phyloP scores from a whole-genome alignment of 2,113 vertebrate species.

The Probosciger aterrimus region DNA sequence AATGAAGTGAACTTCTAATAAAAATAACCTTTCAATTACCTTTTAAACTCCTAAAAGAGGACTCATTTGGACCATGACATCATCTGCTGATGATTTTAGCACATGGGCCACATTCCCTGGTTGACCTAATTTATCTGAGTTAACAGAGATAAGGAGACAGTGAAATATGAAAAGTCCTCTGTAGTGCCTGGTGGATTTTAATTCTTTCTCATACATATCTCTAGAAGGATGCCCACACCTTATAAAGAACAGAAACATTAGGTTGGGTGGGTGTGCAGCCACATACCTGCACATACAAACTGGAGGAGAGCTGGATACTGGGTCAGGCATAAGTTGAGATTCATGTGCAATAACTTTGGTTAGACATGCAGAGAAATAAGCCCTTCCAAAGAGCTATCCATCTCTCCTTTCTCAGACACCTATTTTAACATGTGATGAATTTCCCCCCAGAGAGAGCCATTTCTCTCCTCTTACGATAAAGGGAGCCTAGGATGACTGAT shows the following conservation, averaged over 20 bases:
- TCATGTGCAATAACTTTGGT: neutral
- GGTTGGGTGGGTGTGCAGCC: neutral
- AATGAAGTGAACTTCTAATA: slow-evolving; percentile 65
- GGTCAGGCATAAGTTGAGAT: neutral
- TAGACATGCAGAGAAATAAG: neutral
- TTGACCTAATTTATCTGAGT: slow-evolving; percentile 60
- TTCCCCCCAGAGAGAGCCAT: neutral
- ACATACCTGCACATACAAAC: neutral
- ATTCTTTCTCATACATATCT: neutral
- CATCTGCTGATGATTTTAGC: slow-evolving; percentile 75
- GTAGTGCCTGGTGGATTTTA: neutral
- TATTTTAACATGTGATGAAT: neutral
- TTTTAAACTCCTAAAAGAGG: slow-evolving; percentile 74
- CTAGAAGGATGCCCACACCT: neutral
- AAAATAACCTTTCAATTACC: slow-evolving; percentile 80
- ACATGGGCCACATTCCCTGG: slow-evolving; percentile 42
- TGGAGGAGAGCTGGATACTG: neutral
- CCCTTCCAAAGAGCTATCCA: neutral
- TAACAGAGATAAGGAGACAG: slow-evolving; percentile 70
- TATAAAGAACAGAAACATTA: neutral
- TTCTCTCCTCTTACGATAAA: neutral
- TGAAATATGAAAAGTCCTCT: slow-evolving; percentile 36
- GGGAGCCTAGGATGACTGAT: neutral
- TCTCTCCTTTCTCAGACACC: neutral
- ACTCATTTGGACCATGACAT: slow-evolving; percentile 70